Conservation (phyloP, 92 coral and sea anemone species). For the Galaxea fascicularis region DNA sequence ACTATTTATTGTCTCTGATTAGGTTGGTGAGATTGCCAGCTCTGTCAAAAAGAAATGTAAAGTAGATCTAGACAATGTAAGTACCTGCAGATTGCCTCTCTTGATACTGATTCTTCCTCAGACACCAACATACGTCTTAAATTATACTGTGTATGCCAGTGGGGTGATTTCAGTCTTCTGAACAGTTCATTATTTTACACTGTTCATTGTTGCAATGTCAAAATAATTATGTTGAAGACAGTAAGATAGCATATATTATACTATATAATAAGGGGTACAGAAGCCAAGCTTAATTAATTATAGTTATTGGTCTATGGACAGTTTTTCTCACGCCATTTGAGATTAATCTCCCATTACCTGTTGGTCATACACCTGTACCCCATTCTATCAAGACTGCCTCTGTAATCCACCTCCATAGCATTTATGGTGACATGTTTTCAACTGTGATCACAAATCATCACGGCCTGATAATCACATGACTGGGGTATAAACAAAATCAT, state of each 20-base stretch:
- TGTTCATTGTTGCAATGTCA: conserved; percentile 37
- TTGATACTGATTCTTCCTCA: conserved; percentile 37
- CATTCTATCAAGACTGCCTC: conserved; percentile 37
- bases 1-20: conserved; percentile 29
- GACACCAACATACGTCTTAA: conserved; percentile 29
- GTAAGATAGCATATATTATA: conserved; percentile 34
- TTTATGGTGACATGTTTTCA: conserved; percentile 37
- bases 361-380: conserved; percentile 39
- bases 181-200: conserved; percentile 34
- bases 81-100: conserved; percentile 47
- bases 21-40: conserved; percentile 31
- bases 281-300: conserved; percentile 34
- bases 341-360: conserved; percentile 36
- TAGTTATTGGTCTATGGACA: conserved; percentile 43
- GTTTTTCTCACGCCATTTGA: conserved; percentile 39
- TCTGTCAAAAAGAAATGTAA: conserved; percentile 39
- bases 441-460: conserved; percentile 41
- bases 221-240: conserved; percentile 35
- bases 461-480: conserved; percentile 33
- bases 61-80: conserved; percentile 31
- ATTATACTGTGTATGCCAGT: conserved; percentile 33
- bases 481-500: conserved; percentile 31
- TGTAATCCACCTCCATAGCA: conserved; percentile 38
- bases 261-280: conserved; percentile 35
- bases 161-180: conserved; percentile 34